phyloP scores from a whole-genome alignment of 2,797 vertebrate genomes.

The Tangara arthus region DNA sequence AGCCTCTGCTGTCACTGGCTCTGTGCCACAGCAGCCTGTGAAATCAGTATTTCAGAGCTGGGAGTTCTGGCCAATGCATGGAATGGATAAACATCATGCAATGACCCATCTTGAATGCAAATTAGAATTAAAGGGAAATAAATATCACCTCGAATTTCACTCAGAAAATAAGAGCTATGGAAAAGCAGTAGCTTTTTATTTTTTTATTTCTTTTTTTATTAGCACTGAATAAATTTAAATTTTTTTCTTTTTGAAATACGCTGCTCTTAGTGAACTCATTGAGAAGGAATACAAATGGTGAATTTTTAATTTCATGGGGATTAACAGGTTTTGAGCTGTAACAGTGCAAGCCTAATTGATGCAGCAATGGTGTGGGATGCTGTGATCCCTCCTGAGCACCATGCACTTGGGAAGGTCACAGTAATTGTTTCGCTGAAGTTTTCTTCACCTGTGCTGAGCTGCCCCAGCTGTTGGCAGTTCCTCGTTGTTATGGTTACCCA shows the following conservation, averaged over 20 bases:
- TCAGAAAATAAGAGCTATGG: not conserved
- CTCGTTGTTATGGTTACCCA: conserved; percentile 5
- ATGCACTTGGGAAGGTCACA: not conserved
- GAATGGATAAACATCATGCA: not conserved
- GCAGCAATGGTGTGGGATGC: not conserved
- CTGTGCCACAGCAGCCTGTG: not conserved
- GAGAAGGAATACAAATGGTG: not conserved
- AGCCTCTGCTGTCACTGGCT: not conserved
- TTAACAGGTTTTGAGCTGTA: not conserved
- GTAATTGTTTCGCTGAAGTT: not conserved
- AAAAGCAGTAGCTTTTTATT: not conserved
- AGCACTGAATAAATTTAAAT: not conserved
- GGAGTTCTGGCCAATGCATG: not conserved
- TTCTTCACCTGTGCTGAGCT: not conserved
- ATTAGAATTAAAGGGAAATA: not conserved
- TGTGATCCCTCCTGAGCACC: not conserved
- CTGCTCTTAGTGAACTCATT: not conserved
- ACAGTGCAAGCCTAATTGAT: not conserved
- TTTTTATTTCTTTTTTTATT: not conserved
- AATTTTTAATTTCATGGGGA: not conserved
- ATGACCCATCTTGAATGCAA: not conserved
- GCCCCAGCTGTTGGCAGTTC: conserved; percentile 40
- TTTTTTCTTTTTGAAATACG: not conserved
- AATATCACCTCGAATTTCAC: not conserved
- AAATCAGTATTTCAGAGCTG: not conserved